Evolutionary conservation across 1,140 invertebrate species (phyloP).

Genomic region (Rhagoletis zephyria): DNA sequence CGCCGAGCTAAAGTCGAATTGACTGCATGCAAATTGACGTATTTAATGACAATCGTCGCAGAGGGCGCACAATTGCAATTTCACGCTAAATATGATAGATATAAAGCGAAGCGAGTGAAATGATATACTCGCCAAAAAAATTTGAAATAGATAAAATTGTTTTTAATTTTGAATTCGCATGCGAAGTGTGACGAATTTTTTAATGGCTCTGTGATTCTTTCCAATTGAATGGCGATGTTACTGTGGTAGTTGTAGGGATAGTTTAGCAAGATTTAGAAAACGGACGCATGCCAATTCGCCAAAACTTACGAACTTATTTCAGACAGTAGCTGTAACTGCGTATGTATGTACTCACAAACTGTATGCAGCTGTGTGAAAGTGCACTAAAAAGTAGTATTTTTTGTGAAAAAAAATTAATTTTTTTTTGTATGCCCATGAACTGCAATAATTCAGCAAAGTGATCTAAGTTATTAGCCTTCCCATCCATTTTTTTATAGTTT

Average conservation of each 20-base stretch:
- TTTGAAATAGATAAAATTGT: slow-evolving; percentile 14
- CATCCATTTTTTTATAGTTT: not conserved
- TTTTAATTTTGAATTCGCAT: slow-evolving; percentile 33
- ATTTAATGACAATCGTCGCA: not conserved
- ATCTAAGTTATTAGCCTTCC: slow-evolving; percentile 7
- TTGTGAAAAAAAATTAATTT: not conserved
- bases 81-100: not conserved
- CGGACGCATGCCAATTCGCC: not conserved
- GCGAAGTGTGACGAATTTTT: slow-evolving; percentile 11
- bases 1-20: not conserved
- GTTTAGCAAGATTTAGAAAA: not conserved
- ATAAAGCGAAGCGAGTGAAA: not conserved
- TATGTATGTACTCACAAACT: not conserved
- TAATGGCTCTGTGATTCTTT: not conserved
- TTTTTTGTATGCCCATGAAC: not conserved
- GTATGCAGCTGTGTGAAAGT: not conserved
- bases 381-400: not conserved
- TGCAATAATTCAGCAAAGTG: slow-evolving; percentile 4
- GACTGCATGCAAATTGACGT: slow-evolving; percentile 43
- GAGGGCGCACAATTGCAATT: slow-evolving; percentile 8
- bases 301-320: too few relatives aligned
- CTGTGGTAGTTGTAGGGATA: not conserved
- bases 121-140: not conserved
- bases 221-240: not conserved
- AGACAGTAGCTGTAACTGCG: not conserved